phyloP scores from a whole-genome alignment of 2,888 invertebrate species.

The Cryptosula pallasiana region DNA sequence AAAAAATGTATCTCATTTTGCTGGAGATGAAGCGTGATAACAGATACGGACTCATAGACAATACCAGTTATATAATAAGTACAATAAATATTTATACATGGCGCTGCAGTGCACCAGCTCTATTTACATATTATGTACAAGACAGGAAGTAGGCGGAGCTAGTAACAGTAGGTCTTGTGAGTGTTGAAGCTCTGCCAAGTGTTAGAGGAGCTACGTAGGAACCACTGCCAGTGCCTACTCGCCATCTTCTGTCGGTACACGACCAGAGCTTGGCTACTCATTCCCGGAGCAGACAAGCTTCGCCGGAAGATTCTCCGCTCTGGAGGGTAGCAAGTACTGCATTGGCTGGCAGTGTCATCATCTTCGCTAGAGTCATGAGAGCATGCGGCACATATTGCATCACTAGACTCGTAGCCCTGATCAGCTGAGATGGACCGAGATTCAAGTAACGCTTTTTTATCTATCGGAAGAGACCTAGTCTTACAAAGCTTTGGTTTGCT shows the following conservation, averaged over 20 bases:
- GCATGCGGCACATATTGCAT: background rate
- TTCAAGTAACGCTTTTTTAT: background rate
- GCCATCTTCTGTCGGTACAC: slow-evolving; percentile 12
- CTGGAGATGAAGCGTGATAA: too few species aligned
- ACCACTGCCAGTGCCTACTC: slow-evolving; percentile 10
- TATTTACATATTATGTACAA: too few species aligned
- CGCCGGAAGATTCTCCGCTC: background rate
- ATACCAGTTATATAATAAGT: too few species aligned
- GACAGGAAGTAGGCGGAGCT: too few species aligned
- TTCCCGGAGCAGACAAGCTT: background rate
- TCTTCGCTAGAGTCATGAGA: slow-evolving; percentile 4
- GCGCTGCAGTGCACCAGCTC: too few species aligned
- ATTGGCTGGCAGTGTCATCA: background rate
- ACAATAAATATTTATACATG: too few species aligned
- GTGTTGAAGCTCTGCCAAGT: slow-evolving; percentile 22
- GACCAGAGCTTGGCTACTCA: background rate
- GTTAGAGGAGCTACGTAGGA: background rate
- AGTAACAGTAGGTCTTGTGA: slow-evolving; percentile 19
- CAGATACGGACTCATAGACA: too few species aligned
- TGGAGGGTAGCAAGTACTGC: background rate
- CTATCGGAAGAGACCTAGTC: background rate
- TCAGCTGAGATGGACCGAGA: background rate
- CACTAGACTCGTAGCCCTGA: slow-evolving; percentile 18
- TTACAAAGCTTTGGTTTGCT: background rate
- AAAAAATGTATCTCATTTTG: too few species aligned